Evolutionary conservation across 2,797 vertebrate species (phyloP), one percentile per base, ranked within the genome.

Genomic region (Enteromius mattozi): DNA sequence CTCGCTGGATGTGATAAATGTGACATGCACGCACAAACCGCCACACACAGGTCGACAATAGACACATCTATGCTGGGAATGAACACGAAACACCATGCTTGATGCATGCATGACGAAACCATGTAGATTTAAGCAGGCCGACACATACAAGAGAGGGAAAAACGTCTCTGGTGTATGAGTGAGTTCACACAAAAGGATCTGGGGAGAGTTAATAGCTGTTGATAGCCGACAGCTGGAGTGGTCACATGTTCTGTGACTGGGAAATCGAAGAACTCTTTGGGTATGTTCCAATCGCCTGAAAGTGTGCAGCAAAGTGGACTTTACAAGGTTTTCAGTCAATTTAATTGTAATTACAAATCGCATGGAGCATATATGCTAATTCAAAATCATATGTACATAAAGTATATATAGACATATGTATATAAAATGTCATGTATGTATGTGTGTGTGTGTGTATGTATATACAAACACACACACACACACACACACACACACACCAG

Each of bases 1-100:
- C 90, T 91, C 85, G 85, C 79, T 85, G 84, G 87, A 85, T 88
- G 65, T 56, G 71, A 77, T 81, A 71, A 47, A 72, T 54, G 72
- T 77, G 59, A 69, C 37, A 81, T 81, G 24, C 13, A 68, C 2
- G 0, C 10, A 66, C 1, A 61, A 70, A 81, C 12, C 30, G 19
- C 47, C 42, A 54, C 72, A 74, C 45, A 68, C 45, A 68, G 61
- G 61, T 66, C 49, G 42, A 66, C 61, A 49, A 66, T 9, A 79
- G 42, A 47, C 54, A 77, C 33, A 59, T 77, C 75, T 77, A 77
- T 10, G 21, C 13, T n/a, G 54, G 40, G 13, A 82, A 47, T n/a
- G 8, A 45, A 74, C 30, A 66, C 21, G 40, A 27, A 51, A 51
- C 1, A 9, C 8, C 30, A 21, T 35, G 40, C 8, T 65, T 37